phyloP scores from a whole-genome alignment of 2,113 vertebrate genomes.

The Perca fluviatilis region DNA sequence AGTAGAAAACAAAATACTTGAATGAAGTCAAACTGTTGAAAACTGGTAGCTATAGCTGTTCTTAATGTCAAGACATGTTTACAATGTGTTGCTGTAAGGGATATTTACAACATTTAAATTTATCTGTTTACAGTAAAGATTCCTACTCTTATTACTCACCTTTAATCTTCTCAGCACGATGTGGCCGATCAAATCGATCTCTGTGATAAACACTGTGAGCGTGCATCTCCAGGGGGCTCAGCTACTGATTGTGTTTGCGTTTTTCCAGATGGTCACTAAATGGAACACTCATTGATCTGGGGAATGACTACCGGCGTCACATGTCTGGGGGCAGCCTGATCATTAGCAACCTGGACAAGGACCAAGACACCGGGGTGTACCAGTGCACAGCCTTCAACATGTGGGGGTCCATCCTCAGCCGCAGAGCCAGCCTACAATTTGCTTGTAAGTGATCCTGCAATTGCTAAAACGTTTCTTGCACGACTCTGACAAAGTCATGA shows the following conservation, averaged over 20 bases:
- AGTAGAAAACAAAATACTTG: constrained; percentile 25
- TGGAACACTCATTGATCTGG: constrained; percentile 88
- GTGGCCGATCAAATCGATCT: constrained; percentile 75
- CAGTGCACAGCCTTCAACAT: constrained; percentile 87
- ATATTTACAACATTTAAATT: not conserved
- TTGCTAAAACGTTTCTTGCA: constrained; percentile 23
- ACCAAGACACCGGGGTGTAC: constrained; percentile 87
- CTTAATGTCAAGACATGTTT: not conserved
- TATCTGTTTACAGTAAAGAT: constrained; percentile 37
- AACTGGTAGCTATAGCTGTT: not conserved
- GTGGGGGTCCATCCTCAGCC: constrained; percentile 86
- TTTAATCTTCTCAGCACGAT: constrained; percentile 69
- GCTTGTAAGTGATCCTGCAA: constrained; percentile 87
- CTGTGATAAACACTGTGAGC: constrained; percentile 75
- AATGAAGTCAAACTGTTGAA: constrained; percentile 19
- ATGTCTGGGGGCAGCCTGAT: constrained; percentile 88
- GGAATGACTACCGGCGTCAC: constrained; percentile 85
- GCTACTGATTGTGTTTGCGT: constrained; percentile 87
- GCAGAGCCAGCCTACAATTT: constrained; percentile 88
- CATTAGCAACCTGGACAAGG: constrained; percentile 85
- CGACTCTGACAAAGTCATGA: constrained; percentile 26
- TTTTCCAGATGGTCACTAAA: constrained; percentile 91
- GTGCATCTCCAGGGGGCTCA: constrained; percentile 68
- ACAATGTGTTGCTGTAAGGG: not conserved
- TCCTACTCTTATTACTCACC: constrained; percentile 47